Evolutionary conservation across 1,140 invertebrate species (phyloP).

Genomic region (Drosophila pallidifrons): DNA sequence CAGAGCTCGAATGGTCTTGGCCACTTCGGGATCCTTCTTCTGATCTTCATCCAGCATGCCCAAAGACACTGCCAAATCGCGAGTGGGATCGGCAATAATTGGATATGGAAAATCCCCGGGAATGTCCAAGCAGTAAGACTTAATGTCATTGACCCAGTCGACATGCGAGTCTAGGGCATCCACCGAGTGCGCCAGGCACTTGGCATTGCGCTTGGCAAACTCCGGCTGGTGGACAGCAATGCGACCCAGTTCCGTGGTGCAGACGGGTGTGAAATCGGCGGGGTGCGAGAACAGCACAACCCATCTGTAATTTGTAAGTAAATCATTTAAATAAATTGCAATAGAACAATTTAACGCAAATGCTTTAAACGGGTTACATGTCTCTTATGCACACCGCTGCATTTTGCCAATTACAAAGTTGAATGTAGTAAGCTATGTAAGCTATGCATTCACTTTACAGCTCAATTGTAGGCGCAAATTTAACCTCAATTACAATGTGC

Average conservation of each 20-base stretch:
- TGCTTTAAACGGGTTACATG: background rate
- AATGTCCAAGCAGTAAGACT: constrained; percentile 89
- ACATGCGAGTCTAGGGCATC: constrained; percentile 92
- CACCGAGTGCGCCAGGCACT: constrained; percentile 95
- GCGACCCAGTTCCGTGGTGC: constrained; percentile 95
- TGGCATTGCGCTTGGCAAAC: constrained; percentile 92
- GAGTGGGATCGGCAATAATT: constrained; percentile 93
- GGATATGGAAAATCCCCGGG: constrained; percentile 92
- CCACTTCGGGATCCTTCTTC: constrained; percentile 89
- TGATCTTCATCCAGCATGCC: constrained; percentile 95
- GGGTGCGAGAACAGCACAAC: constrained; percentile 96
- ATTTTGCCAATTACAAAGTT: too few species aligned
- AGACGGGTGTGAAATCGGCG: constrained; percentile 97
- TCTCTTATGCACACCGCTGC: background rate
- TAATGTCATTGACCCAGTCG: constrained; percentile 93
- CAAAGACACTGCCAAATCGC: constrained; percentile 91
- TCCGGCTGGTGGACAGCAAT: constrained; percentile 91
- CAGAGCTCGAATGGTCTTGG: constrained; percentile 92
- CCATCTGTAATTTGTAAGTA: constrained; percentile 88
- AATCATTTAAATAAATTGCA: background rate
- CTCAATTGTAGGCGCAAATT: background rate
- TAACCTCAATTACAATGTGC: background rate
- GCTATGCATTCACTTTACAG: background rate
- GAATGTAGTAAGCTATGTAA: background rate
- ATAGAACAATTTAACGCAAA: background rate